A percentile compares a stretch with the other conserved stretches of the same genome.
Conservation (phyloP, 2,113 vertebrate genomes). For the Bufo bufo region DNA sequence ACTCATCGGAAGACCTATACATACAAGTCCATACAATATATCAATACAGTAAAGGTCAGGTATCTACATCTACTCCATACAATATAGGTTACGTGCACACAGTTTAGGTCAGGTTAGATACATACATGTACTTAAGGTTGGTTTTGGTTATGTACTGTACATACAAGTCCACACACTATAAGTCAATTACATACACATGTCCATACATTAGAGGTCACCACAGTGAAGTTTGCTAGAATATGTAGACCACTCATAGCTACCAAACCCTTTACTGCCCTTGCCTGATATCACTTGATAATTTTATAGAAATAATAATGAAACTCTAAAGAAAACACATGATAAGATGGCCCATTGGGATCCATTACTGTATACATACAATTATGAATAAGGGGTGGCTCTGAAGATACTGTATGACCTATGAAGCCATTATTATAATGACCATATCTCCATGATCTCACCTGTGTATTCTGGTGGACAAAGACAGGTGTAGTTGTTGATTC, state of each 20-base stretch:
- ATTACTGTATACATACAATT: neutral
- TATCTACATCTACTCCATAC: neutral
- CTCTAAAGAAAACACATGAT: neutral
- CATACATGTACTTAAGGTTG: too few relatives aligned
- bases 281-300: neutral
- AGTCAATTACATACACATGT: too few relatives aligned
- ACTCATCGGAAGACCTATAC: neutral
- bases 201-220: neutral
- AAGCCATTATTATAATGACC: neutral
- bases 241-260: neutral
- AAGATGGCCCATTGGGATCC: neutral
- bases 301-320: too few relatives aligned
- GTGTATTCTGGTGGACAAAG: constrained; percentile 95
- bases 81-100: too few relatives aligned
- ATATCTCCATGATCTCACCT: constrained; percentile 75
- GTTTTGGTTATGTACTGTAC: neutral
- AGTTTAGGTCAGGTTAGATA: too few relatives aligned
- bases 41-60: neutral
- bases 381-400: neutral
- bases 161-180: neutral
- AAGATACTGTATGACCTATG: neutral
- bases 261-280: neutral
- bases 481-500: constrained; percentile 98
- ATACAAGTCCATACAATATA: neutral
- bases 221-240: neutral